Evolutionary conservation across 2,113 vertebrate genomes (phyloP).

Genomic region (Suncus etruscus): DNA sequence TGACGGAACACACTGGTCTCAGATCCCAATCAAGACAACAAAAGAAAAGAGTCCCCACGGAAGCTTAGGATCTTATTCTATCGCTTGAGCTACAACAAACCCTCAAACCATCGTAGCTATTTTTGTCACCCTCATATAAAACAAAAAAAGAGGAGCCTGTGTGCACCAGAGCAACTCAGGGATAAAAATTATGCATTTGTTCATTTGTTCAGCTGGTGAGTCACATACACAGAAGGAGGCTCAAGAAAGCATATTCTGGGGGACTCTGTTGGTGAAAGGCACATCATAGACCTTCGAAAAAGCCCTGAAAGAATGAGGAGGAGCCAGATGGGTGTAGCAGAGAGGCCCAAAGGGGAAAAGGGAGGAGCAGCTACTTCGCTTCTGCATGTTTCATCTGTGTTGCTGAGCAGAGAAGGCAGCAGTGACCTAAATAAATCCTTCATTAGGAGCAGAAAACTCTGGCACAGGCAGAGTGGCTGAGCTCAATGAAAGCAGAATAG

Average conservation of each 20-base stretch:
- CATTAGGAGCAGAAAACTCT: conserved; percentile 33
- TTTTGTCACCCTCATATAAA: conserved; percentile 41
- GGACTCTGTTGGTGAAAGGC: background rate
- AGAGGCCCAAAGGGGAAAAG: fast-evolving
- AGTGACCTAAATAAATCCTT: conserved; percentile 79
- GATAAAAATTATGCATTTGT: conserved; percentile 65
- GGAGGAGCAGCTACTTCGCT: background rate
- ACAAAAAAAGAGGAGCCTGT: background rate
- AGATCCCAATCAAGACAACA: background rate
- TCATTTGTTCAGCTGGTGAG: conserved; percentile 8
- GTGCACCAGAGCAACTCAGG: conserved; percentile 35
- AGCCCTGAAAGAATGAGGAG: fast-evolving
- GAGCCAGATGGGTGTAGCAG: background rate
- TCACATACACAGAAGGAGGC: conserved; percentile 54
- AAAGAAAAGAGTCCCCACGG: background rate
- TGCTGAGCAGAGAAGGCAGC: conserved; percentile 56
- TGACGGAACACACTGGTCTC: background rate
- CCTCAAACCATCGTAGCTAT: conserved; percentile 45
- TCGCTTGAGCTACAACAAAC: background rate
- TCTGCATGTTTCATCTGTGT: background rate
- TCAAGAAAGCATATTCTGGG: background rate
- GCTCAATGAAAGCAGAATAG: conserved; percentile 31
- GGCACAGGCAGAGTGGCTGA: background rate
- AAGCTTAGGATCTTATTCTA: background rate
- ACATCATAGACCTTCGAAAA: fast-evolving